A percentile compares a stretch with the other conserved stretches of the same genome.
Conservation (phyloP, 2,113 vertebrate genomes). For the Taxidea taxus region DNA sequence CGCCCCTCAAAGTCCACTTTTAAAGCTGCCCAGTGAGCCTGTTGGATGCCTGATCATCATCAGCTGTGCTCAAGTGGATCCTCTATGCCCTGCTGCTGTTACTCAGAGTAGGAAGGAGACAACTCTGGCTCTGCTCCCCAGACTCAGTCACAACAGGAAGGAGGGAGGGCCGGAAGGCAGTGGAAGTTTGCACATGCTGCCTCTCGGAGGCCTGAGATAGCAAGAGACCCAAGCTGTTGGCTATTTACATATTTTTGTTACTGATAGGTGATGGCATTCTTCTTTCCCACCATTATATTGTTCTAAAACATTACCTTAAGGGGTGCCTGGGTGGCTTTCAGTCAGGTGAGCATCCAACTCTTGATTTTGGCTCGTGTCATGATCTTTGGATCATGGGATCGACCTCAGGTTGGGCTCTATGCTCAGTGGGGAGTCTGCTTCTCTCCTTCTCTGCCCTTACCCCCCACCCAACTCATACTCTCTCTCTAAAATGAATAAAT, state of each 20-base stretch:
- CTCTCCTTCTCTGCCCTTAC: neutral
- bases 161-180: neutral
- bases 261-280: neutral
- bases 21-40: neutral
- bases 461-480: neutral
- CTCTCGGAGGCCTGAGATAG: neutral
- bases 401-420: neutral
- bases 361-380: neutral
- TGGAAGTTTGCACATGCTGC: neutral
- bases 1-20: slow-evolving; percentile 47
- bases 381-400: neutral
- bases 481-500: neutral
- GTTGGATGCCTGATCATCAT: neutral
- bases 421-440: neutral
- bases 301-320: neutral
- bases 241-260: neutral
- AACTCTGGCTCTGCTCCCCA: neutral
- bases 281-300: neutral
- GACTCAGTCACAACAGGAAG: neutral
- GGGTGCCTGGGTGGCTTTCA: neutral
- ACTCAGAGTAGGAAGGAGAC: neutral
- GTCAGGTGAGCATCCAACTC: neutral
- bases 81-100: neutral
- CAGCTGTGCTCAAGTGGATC: neutral
- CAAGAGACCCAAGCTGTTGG: neutral